A percentile compares a stretch with the other conserved stretches of the same genome.
These are phyloP conservation scores for Zygaena filipendulae DNA, from an alignment of 2,888 invertebrate genomes.

Conservation along the genomic window DNA sequence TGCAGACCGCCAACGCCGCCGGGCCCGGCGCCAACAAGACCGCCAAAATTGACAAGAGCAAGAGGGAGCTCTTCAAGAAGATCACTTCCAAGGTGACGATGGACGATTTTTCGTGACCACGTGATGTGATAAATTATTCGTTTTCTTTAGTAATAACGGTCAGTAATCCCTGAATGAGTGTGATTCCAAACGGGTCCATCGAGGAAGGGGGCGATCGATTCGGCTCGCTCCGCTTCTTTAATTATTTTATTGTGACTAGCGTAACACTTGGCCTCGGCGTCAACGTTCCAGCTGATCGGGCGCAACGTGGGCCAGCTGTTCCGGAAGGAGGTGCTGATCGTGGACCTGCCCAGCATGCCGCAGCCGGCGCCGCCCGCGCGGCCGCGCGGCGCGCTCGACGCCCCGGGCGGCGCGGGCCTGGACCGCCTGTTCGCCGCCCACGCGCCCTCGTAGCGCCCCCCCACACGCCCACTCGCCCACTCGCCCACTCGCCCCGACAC, in stretches of 20 bases:
- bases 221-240: no score
- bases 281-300: conserved; percentile 78
- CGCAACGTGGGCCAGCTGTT: conserved; percentile 89
- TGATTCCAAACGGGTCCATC: no score
- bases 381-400: conserved; percentile 40
- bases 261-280: no score
- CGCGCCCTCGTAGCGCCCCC: conserved; percentile 35
- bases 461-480: conserved; percentile 39
- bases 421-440: conserved; percentile 39
- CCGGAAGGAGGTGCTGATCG: conserved; percentile 87
- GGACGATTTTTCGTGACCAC: no score
- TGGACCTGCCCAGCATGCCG: conserved; percentile 80
- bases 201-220: no score
- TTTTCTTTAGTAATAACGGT: no score
- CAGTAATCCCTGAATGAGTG: no score
- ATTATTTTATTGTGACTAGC: no score
- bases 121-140: no score
- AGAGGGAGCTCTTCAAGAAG: conserved; percentile 91
- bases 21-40: conserved; percentile 71
- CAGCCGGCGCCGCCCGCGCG: conserved; percentile 35
- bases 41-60: conserved; percentile 87
- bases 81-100: conserved; percentile 82
- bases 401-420: conserved; percentile 38
- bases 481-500: conserved; percentile 35
- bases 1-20: no score